Conservation (phyloP, 2,888 invertebrate species). For the Ennomos fuscantarius region DNA sequence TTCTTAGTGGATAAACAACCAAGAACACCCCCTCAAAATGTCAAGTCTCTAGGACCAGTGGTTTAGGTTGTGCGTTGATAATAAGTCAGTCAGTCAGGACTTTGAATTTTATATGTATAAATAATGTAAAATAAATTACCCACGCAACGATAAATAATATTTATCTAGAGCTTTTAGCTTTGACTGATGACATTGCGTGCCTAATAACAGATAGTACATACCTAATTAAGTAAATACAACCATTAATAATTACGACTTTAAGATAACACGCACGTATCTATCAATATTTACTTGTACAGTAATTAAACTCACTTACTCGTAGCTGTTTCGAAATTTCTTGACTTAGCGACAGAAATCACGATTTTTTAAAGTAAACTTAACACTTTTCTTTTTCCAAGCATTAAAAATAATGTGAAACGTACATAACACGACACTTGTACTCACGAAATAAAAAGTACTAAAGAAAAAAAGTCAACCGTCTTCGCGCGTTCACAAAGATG, state of each 20-base stretch:
- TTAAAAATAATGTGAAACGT: not conserved
- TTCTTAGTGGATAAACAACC: no score
- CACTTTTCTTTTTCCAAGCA: constrained; percentile 26
- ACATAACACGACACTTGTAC: constrained; percentile 9
- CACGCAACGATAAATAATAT: not conserved
- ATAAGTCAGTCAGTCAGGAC: no score
- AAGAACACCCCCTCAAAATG: no score
- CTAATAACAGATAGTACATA: constrained; percentile 21
- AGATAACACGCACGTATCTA: constrained; percentile 9
- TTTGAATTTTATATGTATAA: no score
- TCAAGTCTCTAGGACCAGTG: no score
- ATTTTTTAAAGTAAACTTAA: not conserved
- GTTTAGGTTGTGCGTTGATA: no score
- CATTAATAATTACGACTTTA: constrained; percentile 8
- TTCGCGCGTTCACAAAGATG: constrained; percentile 38
- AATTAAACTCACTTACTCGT: constrained; percentile 15
- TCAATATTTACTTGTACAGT: constrained; percentile 15
- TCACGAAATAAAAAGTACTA: not conserved
- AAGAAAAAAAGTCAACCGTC: constrained; percentile 19
- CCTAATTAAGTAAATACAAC: constrained; percentile 15
- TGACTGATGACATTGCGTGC: constrained; percentile 19
- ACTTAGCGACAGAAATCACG: constrained; percentile 26
- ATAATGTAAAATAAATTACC: no score
- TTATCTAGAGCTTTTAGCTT: constrained; percentile 21
- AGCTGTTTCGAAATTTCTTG: constrained; percentile 30